Evolutionary conservation across 92 coral and sea anemone genomes (phyloP), one percentile per base, ranked within the genome.

Genomic region (Meandrina meandrites): DNA sequence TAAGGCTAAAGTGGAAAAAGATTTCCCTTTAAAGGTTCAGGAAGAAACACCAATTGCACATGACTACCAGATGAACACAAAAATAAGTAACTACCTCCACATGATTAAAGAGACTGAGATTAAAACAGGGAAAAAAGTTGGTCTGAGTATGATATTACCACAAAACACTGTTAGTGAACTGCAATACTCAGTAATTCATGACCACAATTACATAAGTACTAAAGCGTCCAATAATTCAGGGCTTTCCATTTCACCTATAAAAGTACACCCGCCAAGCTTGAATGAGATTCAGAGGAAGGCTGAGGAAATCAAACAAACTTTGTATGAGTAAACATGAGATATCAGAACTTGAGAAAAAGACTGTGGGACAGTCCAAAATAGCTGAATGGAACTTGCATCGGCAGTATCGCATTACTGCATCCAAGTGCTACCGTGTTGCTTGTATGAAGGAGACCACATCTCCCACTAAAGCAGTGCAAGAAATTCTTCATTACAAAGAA

Each of bases 381-480:
- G 51, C 12, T 34, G 72, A 57, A 53, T 81, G 85, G 76, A 57
- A 81, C 31, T 81, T 64, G 51, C 62, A 57, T 48, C 51, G 75
- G 31, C 60, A 81, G 54, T 57, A 80, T 32, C 71, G 84, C 27
- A 80, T 80, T 16, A 80, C 84, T 54, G 75, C 84, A 8, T 80
- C 72, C 35, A 80, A 80, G 57, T 51, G 56, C 14, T 17, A 51
- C 14, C 56, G 56, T 51, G 56, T 51, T 51, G 7, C 56, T 51
- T 9, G 14, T 51, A 9, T 51, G 14, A 51, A 51, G 56, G 56
- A 51, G 14, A 51, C 50, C 54, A 81, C 85, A 57, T 64, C 85
- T 81, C 75, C 85, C 32, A 81, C 75, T 21, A 62, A 62, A 1
- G 85, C 85, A 81, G 85, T 81, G 31, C 50, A 36, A 81, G 85